Percentiles rank a stretch among this genome's conserved stretches.
Conservation (phyloP, 2,888 invertebrate species). For the Drosophila barbarae region DNA sequence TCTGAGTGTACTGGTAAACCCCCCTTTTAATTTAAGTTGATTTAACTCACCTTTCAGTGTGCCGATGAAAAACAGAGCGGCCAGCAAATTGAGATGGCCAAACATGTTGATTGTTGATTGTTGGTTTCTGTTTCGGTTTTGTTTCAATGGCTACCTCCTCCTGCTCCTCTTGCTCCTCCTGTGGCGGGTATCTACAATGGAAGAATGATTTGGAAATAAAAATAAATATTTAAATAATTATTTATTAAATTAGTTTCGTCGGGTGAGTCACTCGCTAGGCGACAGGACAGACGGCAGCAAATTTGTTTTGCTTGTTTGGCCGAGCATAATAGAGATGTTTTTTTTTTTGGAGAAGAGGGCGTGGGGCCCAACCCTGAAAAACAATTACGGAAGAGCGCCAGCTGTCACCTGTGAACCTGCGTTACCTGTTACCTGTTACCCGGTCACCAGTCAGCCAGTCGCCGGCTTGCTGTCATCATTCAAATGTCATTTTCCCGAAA, state of each 20-base stretch:
- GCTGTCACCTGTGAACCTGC: conserved; percentile 63
- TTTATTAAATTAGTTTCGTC: conserved; percentile 38
- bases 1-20: neutral
- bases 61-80: conserved; percentile 46
- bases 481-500: conserved; percentile 64
- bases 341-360: conserved; percentile 38
- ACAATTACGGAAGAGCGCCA: conserved; percentile 65
- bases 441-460: conserved; percentile 24
- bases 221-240: conserved; percentile 34
- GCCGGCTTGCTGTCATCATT: conserved; percentile 67
- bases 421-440: conserved; percentile 25
- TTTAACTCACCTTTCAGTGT: conserved; percentile 61
- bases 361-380: conserved; percentile 21
- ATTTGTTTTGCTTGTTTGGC: conserved; percentile 72
- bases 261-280: conserved; percentile 36
- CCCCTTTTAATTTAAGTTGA: conserved; percentile 12
- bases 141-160: neutral
- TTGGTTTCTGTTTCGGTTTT: conserved; percentile 16
- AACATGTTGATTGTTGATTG: conserved; percentile 56
- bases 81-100: conserved; percentile 45
- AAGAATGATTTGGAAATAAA: conserved; percentile 10
- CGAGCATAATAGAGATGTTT: conserved; percentile 69
- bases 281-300: conserved; percentile 42
- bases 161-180: conserved; percentile 16
- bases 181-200: conserved; percentile 22